Conservation (phyloP, 2,888 invertebrate species). For the Himalopsyche tibetana region DNA sequence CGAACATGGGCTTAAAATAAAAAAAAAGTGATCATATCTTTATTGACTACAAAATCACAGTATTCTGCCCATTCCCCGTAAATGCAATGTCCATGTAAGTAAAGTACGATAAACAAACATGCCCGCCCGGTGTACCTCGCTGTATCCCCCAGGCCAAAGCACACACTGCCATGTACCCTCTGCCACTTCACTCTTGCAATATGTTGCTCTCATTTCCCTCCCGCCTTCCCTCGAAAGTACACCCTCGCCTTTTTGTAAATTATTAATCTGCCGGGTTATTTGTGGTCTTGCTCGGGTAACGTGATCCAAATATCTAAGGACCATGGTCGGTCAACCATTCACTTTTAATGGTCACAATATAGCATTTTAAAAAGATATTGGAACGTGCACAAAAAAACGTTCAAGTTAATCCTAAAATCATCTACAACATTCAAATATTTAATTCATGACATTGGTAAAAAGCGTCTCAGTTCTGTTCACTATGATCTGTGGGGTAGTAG, state of each 20-base stretch:
- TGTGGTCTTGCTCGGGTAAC: constrained; percentile 51
- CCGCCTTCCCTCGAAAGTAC: not conserved
- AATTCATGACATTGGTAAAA: no score
- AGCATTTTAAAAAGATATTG: no score
- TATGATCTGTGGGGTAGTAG: no score
- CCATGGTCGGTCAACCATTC: constrained; percentile 1
- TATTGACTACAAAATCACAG: not conserved
- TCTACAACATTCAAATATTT: no score
- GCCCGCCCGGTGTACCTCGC: not conserved
- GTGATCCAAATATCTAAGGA: constrained; percentile 44
- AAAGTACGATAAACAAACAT: constrained; percentile 3
- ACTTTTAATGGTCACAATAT: not conserved
- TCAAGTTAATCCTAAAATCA: no score
- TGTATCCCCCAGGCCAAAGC: constrained; percentile 1
- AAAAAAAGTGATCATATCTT: not conserved
- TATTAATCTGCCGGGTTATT: constrained; percentile 60
- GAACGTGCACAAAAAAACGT: no score
- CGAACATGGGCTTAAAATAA: no score
- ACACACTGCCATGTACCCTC: not conserved
- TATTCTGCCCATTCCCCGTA: not conserved
- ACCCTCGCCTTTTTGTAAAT: constrained; percentile 55
- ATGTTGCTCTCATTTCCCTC: not conserved
- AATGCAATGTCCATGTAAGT: not conserved
- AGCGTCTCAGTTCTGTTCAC: no score
- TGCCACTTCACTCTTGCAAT: constrained; percentile 38